Evolutionary conservation across 2,113 vertebrate genomes (phyloP).

Genomic region (Galemys pyrenaicus): DNA sequence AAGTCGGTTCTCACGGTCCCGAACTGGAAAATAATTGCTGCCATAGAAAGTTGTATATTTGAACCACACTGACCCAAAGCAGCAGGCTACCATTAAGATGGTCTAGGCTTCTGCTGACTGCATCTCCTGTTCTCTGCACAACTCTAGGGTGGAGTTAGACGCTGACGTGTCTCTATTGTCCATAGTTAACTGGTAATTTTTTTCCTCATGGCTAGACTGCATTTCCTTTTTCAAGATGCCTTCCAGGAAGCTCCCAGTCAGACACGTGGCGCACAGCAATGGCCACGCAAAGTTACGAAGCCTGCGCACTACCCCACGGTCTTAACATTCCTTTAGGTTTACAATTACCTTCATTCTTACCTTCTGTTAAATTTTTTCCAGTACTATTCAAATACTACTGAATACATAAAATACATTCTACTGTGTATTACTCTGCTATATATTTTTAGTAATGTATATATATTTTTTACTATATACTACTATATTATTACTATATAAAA

Average conservation of each 20-base stretch:
- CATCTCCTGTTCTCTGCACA: neutral
- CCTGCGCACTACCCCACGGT: neutral
- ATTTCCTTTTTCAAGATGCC: neutral
- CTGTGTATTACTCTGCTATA: too few species aligned
- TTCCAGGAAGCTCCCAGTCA: conserved; percentile 17
- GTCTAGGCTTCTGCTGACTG: neutral
- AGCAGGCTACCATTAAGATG: too few species aligned
- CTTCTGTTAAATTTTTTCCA: neutral
- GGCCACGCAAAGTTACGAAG: neutral
- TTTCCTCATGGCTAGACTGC: neutral
- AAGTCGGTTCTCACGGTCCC: neutral
- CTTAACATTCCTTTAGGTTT: neutral
- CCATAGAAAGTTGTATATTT: neutral
- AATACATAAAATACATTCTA: neutral
- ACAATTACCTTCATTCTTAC: neutral
- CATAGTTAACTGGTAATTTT: neutral
- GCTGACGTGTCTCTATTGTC: neutral
- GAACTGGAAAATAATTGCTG: neutral
- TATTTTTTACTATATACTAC: too few species aligned
- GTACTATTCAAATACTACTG: neutral
- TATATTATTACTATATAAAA: neutral
- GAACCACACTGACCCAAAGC: neutral
- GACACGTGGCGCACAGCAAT: neutral
- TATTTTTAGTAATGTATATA: too few species aligned
- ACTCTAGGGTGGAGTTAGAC: neutral